Percentiles rank a stretch among this genome's conserved stretches.
Evolutionary conservation across 2,113 vertebrate species (phyloP).

Genomic region (Danionella cerebrum): DNA sequence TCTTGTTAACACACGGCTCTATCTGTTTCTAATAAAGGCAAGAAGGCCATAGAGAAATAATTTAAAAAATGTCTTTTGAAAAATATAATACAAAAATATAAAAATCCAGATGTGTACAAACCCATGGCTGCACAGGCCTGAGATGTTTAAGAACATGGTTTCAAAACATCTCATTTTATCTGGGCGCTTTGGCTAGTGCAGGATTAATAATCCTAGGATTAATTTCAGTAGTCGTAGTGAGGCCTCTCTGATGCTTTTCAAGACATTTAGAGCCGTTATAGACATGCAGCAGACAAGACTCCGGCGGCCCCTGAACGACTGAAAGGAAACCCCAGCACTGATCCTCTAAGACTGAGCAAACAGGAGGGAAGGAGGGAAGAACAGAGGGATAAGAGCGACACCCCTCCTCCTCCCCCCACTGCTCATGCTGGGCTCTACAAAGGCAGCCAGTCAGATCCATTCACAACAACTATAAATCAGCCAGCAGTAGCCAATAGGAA

Average conservation of each 20-base stretch:
- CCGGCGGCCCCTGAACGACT: slow-evolving; percentile 3
- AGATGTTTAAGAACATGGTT: too few species aligned
- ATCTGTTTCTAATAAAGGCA: too few species aligned
- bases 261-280: slow-evolving; percentile 7
- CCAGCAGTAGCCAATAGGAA: slow-evolving; percentile 28
- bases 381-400: slow-evolving; percentile 22
- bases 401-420: slow-evolving; percentile 25
- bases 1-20: too few species aligned
- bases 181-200: slow-evolving; percentile 24
- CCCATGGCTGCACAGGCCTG: too few species aligned
- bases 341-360: slow-evolving; percentile 17
- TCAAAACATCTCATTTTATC: slow-evolving; percentile 35
- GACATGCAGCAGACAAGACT: background rate
- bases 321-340: slow-evolving; percentile 38
- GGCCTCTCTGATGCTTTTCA: background rate
- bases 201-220: slow-evolving; percentile 14
- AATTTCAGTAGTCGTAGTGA: background rate
- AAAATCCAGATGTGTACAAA: too few species aligned
- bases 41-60: too few species aligned
- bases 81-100: too few species aligned
- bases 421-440: slow-evolving; percentile 39
- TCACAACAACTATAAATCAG: slow-evolving; percentile 39
- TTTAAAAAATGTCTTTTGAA: too few species aligned
- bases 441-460: slow-evolving; percentile 45
- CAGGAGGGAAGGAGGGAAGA: slow-evolving; percentile 11